phyloP scores from a whole-genome alignment of 2,113 vertebrate species.

The Ia io region DNA sequence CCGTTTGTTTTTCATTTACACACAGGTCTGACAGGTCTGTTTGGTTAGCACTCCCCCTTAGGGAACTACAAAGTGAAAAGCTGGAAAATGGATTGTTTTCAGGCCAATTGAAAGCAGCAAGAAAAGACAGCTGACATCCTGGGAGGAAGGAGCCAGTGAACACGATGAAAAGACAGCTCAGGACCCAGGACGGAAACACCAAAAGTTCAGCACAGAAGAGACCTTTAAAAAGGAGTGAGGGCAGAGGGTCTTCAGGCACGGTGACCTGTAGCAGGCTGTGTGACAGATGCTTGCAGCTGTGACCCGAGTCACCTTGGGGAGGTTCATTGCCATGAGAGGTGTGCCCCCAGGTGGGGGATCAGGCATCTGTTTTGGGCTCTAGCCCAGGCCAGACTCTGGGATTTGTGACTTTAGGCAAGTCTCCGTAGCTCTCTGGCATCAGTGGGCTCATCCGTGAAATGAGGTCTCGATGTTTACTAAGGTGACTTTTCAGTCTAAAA shows the following conservation, averaged over 20 bases:
- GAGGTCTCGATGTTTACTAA: background rate
- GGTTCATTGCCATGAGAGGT: background rate
- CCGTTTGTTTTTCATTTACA: background rate
- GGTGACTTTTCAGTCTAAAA: background rate
- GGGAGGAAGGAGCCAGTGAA: background rate
- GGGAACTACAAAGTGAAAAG: background rate
- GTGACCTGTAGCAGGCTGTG: background rate
- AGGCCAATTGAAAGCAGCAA: background rate
- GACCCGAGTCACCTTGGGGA: background rate
- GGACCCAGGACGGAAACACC: background rate
- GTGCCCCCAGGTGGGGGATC: background rate
- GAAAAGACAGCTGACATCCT: background rate
- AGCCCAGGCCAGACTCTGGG: background rate
- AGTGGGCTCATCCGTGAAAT: background rate
- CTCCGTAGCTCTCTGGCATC: background rate
- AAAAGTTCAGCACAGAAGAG: background rate
- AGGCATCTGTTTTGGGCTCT: background rate
- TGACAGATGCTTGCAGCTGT: fast-evolving
- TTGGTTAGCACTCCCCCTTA: background rate
- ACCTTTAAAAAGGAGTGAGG: background rate
- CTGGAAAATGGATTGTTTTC: background rate
- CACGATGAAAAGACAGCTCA: background rate
- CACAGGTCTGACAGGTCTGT: background rate
- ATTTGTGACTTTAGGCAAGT: background rate
- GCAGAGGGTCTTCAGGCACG: background rate